Base-by-base conservation (phyloP, 92 coral and sea anemone genomes). In the Galaxea fascicularis region DNA sequence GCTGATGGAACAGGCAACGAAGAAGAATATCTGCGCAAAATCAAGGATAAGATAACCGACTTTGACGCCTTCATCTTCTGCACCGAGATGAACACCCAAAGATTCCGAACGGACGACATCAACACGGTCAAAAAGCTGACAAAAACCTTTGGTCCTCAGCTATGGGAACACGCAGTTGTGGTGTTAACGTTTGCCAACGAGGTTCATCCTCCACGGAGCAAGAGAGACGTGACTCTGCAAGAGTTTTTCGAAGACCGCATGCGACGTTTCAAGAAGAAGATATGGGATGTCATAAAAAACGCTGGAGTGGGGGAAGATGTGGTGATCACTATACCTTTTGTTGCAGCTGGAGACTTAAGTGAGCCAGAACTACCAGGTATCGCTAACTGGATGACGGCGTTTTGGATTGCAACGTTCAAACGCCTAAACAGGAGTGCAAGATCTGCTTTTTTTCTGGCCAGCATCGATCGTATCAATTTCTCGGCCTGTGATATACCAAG, bases 151-250 rank as follows among this genome's bases (percentile, higher is more conserved):
- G 82, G 85, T 12, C 12, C 62, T 16, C 65, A 58, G 41, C 62
- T 84, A 21, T 89, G 92, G 92, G 58, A 82, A 20, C 81, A 84
- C 70, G 89, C 92, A 8, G 65, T 84, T 29, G 73, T 83, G 16
- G 89, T 25, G n/a, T 41, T 89, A 70, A 89, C 92, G 16, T 89
- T 89, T 64, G 92, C 92, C 25, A 89, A 58, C 13, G 85, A 79
- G 2, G 84, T 78, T 28, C 71, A 67, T 47, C 85, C 86, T 69
- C 63, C 74, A 8, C 31, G 41, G 14, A 73, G 86, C 71, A 46
- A 78, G 18, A 44, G 41, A 28, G 54, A 4, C 25, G 35, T 18
- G 20, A 58, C 10, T 28, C 1, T 18, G 57, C 31, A 71, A 57
- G 80, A 58, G 58, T 73, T 65, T 56, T 82, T 82, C 29, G 53